phyloP scores from a whole-genome alignment of 37 sponge, comb jelly and placozoan genomes.

The Agelas oroides region DNA sequence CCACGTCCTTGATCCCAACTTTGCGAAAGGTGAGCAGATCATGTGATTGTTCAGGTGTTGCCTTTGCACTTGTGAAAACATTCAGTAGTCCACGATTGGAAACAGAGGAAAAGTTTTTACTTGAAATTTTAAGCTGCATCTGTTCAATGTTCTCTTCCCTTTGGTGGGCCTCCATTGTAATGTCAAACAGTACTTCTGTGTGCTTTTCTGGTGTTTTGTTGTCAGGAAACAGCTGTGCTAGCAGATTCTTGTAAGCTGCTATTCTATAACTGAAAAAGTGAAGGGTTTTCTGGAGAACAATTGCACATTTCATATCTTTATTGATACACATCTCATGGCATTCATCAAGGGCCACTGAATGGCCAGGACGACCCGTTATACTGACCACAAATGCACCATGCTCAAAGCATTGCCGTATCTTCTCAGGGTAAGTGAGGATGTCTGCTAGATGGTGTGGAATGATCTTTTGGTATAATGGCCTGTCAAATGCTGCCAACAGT shows the following conservation, averaged over 20 bases:
- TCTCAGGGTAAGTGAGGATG: conserved; percentile 3
- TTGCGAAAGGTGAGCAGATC: too few species aligned
- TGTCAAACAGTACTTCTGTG: too few species aligned
- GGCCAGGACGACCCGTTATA: not conserved
- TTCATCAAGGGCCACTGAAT: conserved; percentile 28
- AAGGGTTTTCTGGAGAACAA: conserved; percentile 37
- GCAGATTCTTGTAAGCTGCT: not conserved
- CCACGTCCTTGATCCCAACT: too few species aligned
- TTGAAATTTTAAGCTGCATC: too few species aligned
- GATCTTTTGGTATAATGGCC: conserved; percentile 1
- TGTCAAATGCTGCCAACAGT: conserved; percentile 21
- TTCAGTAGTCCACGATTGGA: too few species aligned
- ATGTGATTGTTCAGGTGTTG: too few species aligned
- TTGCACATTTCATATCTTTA: conserved; percentile 22
- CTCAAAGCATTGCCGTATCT: not conserved
- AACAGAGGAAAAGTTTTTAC: too few species aligned
- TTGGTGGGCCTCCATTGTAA: too few species aligned
- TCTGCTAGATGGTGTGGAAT: conserved; percentile 38
- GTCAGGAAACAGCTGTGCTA: not conserved
- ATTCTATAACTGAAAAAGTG: conserved; percentile 36
- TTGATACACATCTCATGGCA: conserved; percentile 33
- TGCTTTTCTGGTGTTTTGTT: too few species aligned
- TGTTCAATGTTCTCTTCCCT: too few species aligned
- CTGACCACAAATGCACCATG: conserved; percentile 8
- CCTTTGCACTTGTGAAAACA: too few species aligned